These are phyloP conservation scores for Drosophila nigrodunni DNA, from an alignment of 1,140 invertebrate species.

Conservation along the genomic window DNA sequence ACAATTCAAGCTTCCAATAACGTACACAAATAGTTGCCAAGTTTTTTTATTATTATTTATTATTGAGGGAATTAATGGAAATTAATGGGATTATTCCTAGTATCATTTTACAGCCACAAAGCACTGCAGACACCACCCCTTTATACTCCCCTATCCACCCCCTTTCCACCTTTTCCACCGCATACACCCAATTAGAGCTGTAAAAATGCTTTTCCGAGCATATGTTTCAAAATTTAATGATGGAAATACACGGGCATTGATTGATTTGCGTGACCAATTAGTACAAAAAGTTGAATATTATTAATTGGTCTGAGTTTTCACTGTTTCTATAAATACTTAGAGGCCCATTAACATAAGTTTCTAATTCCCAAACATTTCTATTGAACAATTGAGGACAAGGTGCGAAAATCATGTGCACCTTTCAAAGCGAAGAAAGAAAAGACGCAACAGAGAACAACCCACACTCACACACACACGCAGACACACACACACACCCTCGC, in stretches of 20 bases:
- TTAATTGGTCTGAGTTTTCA: slow-evolving; percentile 41
- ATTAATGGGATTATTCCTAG: slow-evolving; percentile 49
- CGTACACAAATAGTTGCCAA: slow-evolving; percentile 60
- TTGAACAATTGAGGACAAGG: slow-evolving; percentile 61
- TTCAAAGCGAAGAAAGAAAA: slow-evolving; percentile 4
- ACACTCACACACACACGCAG: not conserved
- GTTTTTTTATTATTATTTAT: slow-evolving; percentile 47
- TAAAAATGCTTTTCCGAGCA: slow-evolving; percentile 56
- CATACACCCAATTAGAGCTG: slow-evolving; percentile 65
- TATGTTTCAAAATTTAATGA: slow-evolving; percentile 61
- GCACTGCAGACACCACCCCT: not conserved
- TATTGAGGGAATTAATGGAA: slow-evolving; percentile 67
- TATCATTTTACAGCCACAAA: slow-evolving; percentile 35
- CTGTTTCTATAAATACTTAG: slow-evolving; percentile 35
- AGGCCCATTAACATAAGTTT: slow-evolving; percentile 29
- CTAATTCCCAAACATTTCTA: slow-evolving; percentile 36
- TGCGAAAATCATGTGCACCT: slow-evolving; percentile 71
- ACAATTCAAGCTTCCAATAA: slow-evolving; percentile 20
- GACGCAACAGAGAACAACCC: slow-evolving; percentile 30
- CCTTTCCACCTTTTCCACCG: slow-evolving; percentile 24
- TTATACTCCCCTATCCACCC: slow-evolving; percentile 31
- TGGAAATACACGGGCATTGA: slow-evolving; percentile 46
- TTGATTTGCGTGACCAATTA: slow-evolving; percentile 63
- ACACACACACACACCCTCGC: slow-evolving; percentile 12
- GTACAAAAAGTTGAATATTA: slow-evolving; percentile 36